Evolutionary conservation across 2,113 vertebrate species (phyloP).

Genomic region (Xenopus laevis): DNA sequence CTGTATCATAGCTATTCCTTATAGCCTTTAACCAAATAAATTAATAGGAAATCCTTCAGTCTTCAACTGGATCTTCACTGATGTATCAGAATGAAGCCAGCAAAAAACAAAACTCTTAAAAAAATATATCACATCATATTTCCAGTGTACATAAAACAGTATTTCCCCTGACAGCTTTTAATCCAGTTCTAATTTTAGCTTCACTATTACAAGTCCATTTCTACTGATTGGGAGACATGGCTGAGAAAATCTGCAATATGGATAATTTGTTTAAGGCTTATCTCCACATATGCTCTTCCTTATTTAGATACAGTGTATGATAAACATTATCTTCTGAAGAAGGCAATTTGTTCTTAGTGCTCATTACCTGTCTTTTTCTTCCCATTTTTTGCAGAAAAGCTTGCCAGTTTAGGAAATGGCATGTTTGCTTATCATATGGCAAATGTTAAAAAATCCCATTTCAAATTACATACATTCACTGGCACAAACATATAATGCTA

Average conservation of each 20-base stretch:
- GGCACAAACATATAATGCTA: too few species aligned
- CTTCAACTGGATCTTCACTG: too few species aligned
- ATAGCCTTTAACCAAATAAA: too few species aligned
- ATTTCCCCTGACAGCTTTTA: constrained; percentile 57
- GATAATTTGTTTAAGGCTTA: constrained; percentile 50
- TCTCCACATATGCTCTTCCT: constrained; percentile 51
- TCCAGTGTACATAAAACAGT: constrained; percentile 49
- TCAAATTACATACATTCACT: too few species aligned
- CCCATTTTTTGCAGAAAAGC: neutral
- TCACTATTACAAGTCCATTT: constrained; percentile 55
- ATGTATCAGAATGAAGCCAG: too few species aligned
- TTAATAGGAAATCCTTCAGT: too few species aligned
- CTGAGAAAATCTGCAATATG: constrained; percentile 59
- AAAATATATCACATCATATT: constrained; percentile 29
- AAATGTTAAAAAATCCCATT: too few species aligned
- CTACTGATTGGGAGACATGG: constrained; percentile 59
- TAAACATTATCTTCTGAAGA: constrained; percentile 8
- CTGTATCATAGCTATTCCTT: too few species aligned
- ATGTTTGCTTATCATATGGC: too few species aligned
- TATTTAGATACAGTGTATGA: constrained; percentile 11
- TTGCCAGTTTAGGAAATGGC: neutral
- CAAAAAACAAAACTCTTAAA: neutral
- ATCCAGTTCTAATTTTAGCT: constrained; percentile 60
- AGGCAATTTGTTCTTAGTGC: neutral
- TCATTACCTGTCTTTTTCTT: neutral